These are phyloP conservation scores for Columba guinea DNA, from an alignment of 2,797 vertebrate species.

Conservation along the genomic window DNA sequence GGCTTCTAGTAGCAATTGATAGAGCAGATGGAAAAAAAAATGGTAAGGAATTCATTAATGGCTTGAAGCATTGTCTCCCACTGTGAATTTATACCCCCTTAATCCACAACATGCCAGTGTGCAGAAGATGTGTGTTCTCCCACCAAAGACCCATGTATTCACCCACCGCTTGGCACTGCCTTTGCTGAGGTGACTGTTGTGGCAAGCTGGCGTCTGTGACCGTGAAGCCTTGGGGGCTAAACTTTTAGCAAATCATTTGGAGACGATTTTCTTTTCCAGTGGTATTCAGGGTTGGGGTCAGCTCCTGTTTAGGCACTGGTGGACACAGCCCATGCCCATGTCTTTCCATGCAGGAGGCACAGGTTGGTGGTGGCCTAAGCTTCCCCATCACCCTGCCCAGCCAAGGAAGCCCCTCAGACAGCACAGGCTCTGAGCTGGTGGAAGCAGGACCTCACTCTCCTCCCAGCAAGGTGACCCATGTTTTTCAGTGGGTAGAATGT, in stretches of 20 bases:
- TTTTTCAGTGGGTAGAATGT: not conserved
- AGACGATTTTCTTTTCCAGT: not conserved
- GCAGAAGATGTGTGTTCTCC: not conserved
- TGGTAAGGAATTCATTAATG: not conserved
- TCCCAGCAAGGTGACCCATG: not conserved
- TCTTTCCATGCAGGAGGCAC: not conserved
- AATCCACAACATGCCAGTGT: not conserved
- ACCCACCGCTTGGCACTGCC: not conserved
- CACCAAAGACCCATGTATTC: not conserved
- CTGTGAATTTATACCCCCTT: not conserved
- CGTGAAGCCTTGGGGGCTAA: not conserved
- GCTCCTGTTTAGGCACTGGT: not conserved
- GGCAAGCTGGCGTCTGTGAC: not conserved
- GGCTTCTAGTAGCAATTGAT: slow-evolving; percentile 16
- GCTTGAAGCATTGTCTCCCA: not conserved
- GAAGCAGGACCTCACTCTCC: not conserved
- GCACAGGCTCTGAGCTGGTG: not conserved
- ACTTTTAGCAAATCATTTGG: not conserved
- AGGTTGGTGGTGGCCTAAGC: not conserved
- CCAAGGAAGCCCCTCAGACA: not conserved
- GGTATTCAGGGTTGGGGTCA: not conserved
- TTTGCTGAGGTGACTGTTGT: not conserved
- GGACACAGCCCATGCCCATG: not conserved
- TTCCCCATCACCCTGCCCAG: not conserved
- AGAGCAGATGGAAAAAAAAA: not conserved